These are phyloP conservation scores for Clanis bilineata DNA, from an alignment of 2,888 invertebrate species.

Conservation along the genomic window DNA sequence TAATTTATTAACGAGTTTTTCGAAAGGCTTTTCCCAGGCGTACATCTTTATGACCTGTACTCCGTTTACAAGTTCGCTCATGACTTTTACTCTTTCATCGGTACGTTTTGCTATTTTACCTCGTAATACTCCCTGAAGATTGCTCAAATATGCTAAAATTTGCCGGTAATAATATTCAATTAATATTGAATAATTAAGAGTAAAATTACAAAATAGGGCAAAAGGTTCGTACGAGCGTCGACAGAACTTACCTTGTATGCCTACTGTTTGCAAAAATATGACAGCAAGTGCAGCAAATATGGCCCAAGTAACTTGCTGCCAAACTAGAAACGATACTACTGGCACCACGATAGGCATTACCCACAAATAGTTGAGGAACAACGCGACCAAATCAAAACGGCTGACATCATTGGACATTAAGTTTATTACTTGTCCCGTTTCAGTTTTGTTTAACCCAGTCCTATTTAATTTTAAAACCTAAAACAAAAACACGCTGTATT, in stretches of 20 bases:
- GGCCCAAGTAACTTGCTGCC: conserved; percentile 69
- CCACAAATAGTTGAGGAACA: conserved; percentile 90
- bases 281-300: conserved; percentile 66
- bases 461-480: conserved; percentile 79
- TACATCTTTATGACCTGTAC: conserved; percentile 94
- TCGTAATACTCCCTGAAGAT: conserved; percentile 70
- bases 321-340: conserved; percentile 75
- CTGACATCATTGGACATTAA: conserved; percentile 93
- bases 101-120: conserved; percentile 85
- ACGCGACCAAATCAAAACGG: conserved; percentile 87
- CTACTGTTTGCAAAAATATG: conserved; percentile 83
- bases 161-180: not conserved
- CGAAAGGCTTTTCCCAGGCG: conserved; percentile 91
- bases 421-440: conserved; percentile 91
- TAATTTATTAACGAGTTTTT: conserved; percentile 84
- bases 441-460: conserved; percentile 82
- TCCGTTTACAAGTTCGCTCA: conserved; percentile 90
- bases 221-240: not conserved
- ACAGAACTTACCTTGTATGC: conserved; percentile 70
- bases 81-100: conserved; percentile 88
- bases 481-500: conserved; percentile 7
- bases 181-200: not conserved
- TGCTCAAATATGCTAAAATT: conserved; percentile 70
- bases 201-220: not conserved
- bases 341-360: conserved; percentile 89